A percentile compares a stretch with the other conserved stretches of the same genome.
These are phyloP conservation scores for Caradrina clavipalpis DNA, from an alignment of 2,888 invertebrate genomes.

Conservation along the genomic window DNA sequence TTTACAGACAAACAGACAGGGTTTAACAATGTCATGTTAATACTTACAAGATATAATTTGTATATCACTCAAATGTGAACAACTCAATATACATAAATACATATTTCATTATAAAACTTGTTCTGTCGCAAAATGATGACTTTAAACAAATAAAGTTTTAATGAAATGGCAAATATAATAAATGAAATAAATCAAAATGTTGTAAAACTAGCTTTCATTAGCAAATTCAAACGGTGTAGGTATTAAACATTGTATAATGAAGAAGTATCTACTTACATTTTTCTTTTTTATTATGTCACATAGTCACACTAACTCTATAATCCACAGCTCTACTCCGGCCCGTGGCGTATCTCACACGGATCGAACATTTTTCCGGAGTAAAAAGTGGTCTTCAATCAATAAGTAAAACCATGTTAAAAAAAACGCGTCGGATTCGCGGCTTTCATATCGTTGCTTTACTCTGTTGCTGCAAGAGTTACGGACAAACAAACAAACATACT, in stretches of 20 bases:
- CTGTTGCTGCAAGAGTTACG: too few relatives aligned
- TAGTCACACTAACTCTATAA: neutral
- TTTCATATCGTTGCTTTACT: too few relatives aligned
- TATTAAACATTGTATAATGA: constrained; percentile 10
- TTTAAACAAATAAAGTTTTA: constrained; percentile 49
- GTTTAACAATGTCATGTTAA: constrained; percentile 12
- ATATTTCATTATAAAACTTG: constrained; percentile 39
- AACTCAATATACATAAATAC: constrained; percentile 23
- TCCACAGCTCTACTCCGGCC: too few relatives aligned
- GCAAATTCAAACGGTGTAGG: constrained; percentile 25
- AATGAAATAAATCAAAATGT: constrained; percentile 59
- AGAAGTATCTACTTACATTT: neutral
- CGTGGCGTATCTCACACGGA: too few relatives aligned
- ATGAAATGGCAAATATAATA: constrained; percentile 51
- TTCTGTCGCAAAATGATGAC: constrained; percentile 27
- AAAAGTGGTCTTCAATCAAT: neutral
- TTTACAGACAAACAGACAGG: constrained; percentile 7
- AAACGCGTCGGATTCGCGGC: too few relatives aligned
- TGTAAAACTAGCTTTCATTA: constrained; percentile 53
- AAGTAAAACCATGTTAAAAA: too few relatives aligned
- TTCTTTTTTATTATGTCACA: neutral
- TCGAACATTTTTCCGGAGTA: neutral
- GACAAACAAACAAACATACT: too few relatives aligned
- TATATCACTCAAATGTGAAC: constrained; percentile 2
- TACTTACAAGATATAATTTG: constrained; percentile 8